A percentile compares a stretch with the other conserved stretches of the same genome.
Conservation (phyloP, 2,113 vertebrate genomes). For the Tinamus guttatus region DNA sequence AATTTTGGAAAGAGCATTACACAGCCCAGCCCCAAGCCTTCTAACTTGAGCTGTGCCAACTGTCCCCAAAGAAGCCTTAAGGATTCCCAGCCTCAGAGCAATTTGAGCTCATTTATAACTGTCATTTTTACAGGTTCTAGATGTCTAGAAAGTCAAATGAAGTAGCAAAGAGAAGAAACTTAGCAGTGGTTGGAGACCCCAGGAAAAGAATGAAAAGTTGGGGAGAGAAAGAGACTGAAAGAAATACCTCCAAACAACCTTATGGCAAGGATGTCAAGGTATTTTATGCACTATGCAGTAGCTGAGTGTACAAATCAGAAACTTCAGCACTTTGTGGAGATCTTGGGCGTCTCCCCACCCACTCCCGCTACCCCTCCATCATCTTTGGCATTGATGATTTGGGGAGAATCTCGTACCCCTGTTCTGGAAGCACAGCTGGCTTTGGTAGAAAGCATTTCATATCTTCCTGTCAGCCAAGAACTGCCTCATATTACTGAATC, state of each 20-base stretch:
- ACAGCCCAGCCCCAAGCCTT: not conserved
- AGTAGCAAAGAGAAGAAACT: not conserved
- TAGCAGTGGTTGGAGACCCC: not conserved
- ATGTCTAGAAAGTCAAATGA: not conserved
- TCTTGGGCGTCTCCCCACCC: not conserved
- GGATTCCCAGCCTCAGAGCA: not conserved
- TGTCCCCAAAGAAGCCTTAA: not conserved
- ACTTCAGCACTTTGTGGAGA: not conserved
- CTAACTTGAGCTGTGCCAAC: not conserved
- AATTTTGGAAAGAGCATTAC: constrained; percentile 10
- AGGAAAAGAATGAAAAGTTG: not conserved
- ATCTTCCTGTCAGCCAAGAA: not conserved
- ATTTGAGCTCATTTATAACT: not conserved
- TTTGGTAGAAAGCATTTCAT: not conserved
- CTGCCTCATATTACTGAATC: not conserved
- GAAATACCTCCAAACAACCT: not conserved
- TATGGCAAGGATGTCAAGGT: not conserved
- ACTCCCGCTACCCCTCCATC: not conserved
- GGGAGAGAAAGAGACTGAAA: not conserved
- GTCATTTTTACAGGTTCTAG: not conserved
- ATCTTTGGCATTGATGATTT: not conserved
- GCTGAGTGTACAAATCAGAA: not conserved
- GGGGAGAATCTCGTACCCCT: not conserved
- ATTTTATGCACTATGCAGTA: not conserved
- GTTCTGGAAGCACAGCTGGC: not conserved